These are phyloP conservation scores for Alviniconcha strummeri DNA, from an alignment of 2,888 invertebrate genomes.

Conservation along the genomic window DNA sequence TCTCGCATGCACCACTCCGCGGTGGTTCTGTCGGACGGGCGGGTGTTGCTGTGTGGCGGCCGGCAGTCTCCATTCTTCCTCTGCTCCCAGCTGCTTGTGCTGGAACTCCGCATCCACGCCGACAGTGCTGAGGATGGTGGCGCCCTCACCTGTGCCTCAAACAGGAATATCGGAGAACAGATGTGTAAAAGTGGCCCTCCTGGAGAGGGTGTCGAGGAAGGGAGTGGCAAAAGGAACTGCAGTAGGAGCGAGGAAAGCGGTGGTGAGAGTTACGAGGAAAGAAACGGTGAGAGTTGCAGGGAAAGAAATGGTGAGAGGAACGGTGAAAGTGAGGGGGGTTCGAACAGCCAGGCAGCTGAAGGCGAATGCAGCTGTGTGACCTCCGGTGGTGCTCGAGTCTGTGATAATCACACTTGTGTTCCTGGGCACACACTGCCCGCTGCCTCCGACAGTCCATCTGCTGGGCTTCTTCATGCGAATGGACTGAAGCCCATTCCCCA, in stretches of 20 bases:
- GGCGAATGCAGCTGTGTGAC: too few relatives aligned
- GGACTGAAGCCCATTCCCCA: too few relatives aligned
- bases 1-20: constrained; percentile 63
- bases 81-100: constrained; percentile 40
- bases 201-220: background rate
- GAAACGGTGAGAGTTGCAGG: background rate
- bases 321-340: too few relatives aligned
- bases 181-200: background rate
- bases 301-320: too few relatives aligned
- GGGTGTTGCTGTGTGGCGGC: constrained; percentile 70
- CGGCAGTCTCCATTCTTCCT: constrained; percentile 69
- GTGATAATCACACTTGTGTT: background rate
- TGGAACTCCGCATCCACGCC: constrained; percentile 15
- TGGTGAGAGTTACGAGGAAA: background rate
- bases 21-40: constrained; percentile 50
- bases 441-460: too few relatives aligned
- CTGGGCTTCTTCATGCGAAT: too few relatives aligned
- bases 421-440: too few relatives aligned
- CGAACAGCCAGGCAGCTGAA: too few relatives aligned
- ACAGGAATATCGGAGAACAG: too few relatives aligned
- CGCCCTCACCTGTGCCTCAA: background rate
- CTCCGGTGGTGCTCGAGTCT: background rate
- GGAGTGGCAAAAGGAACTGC: background rate
- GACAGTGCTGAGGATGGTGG: background rate
- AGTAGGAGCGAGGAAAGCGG: background rate